A percentile compares a stretch with the other conserved stretches of the same genome.
These are phyloP conservation scores for Trileptium ribeirensis DNA, from an alignment of 2,888 invertebrate species.

Conservation along the genomic window DNA sequence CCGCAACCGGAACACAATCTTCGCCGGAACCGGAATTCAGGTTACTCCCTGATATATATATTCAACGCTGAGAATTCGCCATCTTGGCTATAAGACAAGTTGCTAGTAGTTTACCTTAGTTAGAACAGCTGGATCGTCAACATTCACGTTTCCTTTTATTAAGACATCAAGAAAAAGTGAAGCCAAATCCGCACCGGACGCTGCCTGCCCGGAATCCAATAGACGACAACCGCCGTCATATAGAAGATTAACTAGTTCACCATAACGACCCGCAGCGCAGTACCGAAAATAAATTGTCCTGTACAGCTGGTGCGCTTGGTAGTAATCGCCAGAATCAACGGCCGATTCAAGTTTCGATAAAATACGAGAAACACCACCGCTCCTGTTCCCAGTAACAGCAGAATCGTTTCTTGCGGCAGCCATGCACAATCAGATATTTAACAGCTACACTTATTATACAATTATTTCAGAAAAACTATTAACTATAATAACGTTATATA, in stretches of 20 bases:
- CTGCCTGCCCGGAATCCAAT: slow-evolving; percentile 20
- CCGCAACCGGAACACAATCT: too few species aligned
- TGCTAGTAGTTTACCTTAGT: not conserved
- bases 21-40: too few species aligned
- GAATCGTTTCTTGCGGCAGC: too few species aligned
- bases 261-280: slow-evolving; percentile 29
- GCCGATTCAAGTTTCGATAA: slow-evolving; percentile 26
- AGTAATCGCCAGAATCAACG: slow-evolving; percentile 39
- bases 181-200: slow-evolving; percentile 29
- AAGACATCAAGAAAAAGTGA: slow-evolving; percentile 29
- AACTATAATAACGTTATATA: too few species aligned
- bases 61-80: too few species aligned
- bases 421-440: too few species aligned
- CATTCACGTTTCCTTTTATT: not conserved
- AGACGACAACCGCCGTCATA: slow-evolving; percentile 31
- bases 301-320: slow-evolving; percentile 44
- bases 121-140: slow-evolving; percentile 15
- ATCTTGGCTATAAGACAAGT: too few species aligned
- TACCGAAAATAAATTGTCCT: slow-evolving; percentile 40
- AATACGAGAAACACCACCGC: not conserved
- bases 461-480: too few species aligned
- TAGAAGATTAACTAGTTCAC: slow-evolving; percentile 34
- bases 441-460: too few species aligned
- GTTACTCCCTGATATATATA: too few species aligned
- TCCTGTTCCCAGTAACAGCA: too few species aligned